phyloP scores from a whole-genome alignment of 2,888 invertebrate species.

The Agrochola lychnidis region DNA sequence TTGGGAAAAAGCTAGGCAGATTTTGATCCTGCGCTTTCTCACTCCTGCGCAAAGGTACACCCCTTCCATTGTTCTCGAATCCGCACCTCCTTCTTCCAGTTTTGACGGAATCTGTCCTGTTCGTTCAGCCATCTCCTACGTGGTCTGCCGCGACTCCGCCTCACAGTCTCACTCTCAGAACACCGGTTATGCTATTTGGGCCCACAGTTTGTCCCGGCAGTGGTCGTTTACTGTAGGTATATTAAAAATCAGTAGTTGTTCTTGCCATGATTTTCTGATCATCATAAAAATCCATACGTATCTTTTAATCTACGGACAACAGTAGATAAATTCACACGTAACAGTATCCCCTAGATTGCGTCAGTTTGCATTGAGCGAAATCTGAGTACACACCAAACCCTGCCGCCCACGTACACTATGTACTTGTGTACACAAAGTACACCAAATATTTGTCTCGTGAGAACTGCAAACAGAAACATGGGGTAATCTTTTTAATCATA shows the following conservation, averaged over 20 bases:
- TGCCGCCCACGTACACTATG: constrained; percentile 13
- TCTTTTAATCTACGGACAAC: neutral
- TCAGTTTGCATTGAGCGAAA: constrained; percentile 50
- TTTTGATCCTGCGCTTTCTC: too few species aligned
- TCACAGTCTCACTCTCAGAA: too few species aligned
- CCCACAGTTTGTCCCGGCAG: too few species aligned
- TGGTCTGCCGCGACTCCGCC: too few species aligned
- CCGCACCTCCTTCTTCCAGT: too few species aligned
- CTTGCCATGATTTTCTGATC: neutral
- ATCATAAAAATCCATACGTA: neutral
- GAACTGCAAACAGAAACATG: constrained; percentile 60
- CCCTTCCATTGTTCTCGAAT: too few species aligned
- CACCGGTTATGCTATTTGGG: too few species aligned
- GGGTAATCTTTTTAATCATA: constrained; percentile 56
- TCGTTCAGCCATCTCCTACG: too few species aligned
- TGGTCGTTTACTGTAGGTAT: too few species aligned
- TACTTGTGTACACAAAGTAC: constrained; percentile 14
- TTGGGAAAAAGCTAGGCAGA: too few species aligned
- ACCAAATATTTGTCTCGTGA: constrained; percentile 57
- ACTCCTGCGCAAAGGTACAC: too few species aligned
- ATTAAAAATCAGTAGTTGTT: neutral
- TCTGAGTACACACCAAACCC: constrained; percentile 35
- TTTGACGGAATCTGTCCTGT: too few species aligned
- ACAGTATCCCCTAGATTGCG: constrained; percentile 34
- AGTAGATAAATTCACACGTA: constrained; percentile 20